Evolutionary conservation across 2,888 invertebrate species (phyloP).

Genomic region (Parnassius orleans): DNA sequence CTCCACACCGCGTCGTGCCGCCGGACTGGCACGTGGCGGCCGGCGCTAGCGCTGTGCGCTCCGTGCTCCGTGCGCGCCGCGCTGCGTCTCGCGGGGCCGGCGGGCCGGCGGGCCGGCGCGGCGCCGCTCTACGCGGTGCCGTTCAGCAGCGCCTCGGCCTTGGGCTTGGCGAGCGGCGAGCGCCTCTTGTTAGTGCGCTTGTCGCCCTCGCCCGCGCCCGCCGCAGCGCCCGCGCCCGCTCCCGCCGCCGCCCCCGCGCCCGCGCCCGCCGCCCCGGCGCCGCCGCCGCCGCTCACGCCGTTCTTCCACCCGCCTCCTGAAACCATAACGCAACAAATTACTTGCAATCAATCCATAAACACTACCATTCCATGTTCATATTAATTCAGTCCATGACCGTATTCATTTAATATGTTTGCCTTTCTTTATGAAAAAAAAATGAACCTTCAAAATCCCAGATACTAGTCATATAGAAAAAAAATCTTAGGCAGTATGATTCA

Average conservation of each 20-base stretch:
- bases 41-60: constrained; percentile 14
- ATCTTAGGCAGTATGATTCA: too few species aligned
- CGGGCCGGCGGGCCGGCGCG: constrained; percentile 13
- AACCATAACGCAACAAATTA: background rate
- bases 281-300: constrained; percentile 44
- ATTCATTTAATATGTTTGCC: too few species aligned
- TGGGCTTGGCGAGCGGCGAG: constrained; percentile 75
- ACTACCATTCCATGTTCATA: too few species aligned
- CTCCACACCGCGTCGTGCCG: too few species aligned
- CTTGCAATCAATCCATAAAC: too few species aligned
- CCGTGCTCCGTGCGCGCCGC: too few species aligned
- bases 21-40: background rate
- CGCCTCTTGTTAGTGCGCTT: constrained; percentile 48
- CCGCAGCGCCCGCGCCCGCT: constrained; percentile 44
- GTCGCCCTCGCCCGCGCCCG: constrained; percentile 37
- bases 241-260: constrained; percentile 29
- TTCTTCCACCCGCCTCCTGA: constrained; percentile 67
- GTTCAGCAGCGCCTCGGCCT: constrained; percentile 83
- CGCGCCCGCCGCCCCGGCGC: constrained; percentile 25
- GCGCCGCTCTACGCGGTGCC: constrained; percentile 77
- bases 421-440: too few species aligned
- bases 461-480: too few species aligned
- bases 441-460: too few species aligned
- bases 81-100: too few species aligned
- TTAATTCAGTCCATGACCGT: too few species aligned